Conservation (phyloP, 2,797 vertebrate genomes). For the Periophthalmus magnuspinnatus region DNA sequence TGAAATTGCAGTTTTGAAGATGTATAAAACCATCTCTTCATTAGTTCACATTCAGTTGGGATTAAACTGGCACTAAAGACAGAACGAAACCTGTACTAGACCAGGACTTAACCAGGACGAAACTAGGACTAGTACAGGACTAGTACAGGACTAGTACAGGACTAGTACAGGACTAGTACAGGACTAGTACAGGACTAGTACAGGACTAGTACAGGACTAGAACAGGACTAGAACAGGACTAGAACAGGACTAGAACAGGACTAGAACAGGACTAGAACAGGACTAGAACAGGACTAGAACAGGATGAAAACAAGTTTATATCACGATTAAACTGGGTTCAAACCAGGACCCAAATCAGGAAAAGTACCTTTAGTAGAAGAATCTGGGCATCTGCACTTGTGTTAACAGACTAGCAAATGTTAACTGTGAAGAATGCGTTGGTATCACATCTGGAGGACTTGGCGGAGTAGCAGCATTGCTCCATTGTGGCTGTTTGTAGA, state of each 20-base stretch:
- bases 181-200: too few relatives aligned
- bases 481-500: conserved; percentile 40
- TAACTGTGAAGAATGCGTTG: conserved; percentile 55
- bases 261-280: too few relatives aligned
- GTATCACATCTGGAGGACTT: conserved; percentile 49
- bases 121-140: not conserved
- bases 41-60: too few relatives aligned
- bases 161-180: too few relatives aligned
- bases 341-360: not conserved
- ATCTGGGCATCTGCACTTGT: conserved; percentile 46
- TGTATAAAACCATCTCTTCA: too few relatives aligned
- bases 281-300: not conserved
- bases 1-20: too few relatives aligned
- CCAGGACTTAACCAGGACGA: not conserved
- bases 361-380: not conserved
- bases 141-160: not conserved
- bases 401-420: conserved; percentile 54
- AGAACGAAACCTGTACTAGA: not conserved
- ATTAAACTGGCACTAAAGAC: not conserved
- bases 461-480: conserved; percentile 24
- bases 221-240: not conserved
- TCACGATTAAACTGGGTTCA: not conserved
- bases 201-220: not conserved
- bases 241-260: too few relatives aligned
- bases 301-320: not conserved